Evolutionary conservation across 2,113 vertebrate genomes (phyloP).

Genomic region (Alexandromys fortis): DNA sequence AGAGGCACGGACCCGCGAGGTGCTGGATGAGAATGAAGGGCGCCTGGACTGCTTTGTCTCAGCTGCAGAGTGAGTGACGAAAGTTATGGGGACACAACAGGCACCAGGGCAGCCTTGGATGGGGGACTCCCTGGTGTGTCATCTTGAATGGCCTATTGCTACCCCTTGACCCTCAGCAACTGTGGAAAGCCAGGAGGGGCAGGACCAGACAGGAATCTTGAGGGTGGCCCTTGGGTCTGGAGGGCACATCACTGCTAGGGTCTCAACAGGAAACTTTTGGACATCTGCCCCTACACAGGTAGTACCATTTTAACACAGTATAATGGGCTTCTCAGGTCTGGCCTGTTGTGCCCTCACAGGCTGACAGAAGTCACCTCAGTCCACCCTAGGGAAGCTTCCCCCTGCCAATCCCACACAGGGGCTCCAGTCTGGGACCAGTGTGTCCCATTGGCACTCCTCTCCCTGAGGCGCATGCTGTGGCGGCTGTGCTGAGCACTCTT

Average conservation of each 20-base stretch:
- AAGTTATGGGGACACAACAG: neutral
- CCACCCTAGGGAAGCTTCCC: no score
- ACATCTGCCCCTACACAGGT: neutral
- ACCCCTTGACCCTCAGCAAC: neutral
- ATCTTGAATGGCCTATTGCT: neutral
- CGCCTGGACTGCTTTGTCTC: constrained; percentile 96
- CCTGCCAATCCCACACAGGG: neutral
- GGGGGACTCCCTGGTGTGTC: no score
- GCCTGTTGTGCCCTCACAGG: neutral
- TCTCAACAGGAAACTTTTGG: neutral
- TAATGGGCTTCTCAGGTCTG: neutral
- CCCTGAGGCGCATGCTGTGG: neutral
- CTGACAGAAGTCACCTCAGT: neutral
- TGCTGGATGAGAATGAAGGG: constrained; percentile 96
- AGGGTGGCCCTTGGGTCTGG: neutral
- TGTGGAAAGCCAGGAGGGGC: neutral
- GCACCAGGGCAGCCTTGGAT: neutral
- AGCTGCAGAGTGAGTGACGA: constrained; percentile 92
- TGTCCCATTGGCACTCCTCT: neutral
- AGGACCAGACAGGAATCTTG: neutral
- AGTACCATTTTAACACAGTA: neutral
- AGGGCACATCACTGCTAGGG: fast-evolving
- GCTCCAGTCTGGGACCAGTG: neutral
- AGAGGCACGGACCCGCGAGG: constrained; percentile 96
- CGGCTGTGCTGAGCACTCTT: constrained; percentile 48